Conservation (phyloP, 1,140 invertebrate genomes). For the Nasonia giraulti region DNA sequence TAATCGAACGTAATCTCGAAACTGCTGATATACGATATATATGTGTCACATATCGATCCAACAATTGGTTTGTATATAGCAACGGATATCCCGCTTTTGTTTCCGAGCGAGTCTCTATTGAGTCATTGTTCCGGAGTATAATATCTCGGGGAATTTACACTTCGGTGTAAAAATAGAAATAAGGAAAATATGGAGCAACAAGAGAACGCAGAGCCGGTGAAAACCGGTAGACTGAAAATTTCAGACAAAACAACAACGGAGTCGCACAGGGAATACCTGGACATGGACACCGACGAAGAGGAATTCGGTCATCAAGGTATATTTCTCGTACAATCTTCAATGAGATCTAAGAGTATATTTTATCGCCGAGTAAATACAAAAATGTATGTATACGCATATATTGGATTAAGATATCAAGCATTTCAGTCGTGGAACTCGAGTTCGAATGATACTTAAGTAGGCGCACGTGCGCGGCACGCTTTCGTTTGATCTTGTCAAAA, state of each 20-base stretch:
- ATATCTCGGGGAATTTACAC: not conserved
- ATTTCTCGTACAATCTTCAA: not conserved
- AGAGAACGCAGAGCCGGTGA: slow-evolving; percentile 16
- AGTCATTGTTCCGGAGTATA: not conserved
- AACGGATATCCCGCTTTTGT: not conserved
- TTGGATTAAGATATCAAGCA: too few relatives aligned
- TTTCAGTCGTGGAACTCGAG: too few relatives aligned
- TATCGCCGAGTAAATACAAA: too few relatives aligned
- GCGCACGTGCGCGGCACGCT: too few relatives aligned
- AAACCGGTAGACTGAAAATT: slow-evolving; percentile 53
- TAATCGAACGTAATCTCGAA: too few relatives aligned
- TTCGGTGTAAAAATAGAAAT: not conserved
- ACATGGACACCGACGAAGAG: slow-evolving; percentile 72
- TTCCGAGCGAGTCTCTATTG: not conserved
- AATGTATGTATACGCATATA: too few relatives aligned
- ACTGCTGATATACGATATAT: too few relatives aligned
- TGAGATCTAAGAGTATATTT: too few relatives aligned
- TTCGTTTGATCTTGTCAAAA: too few relatives aligned
- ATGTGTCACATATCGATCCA: slow-evolving; percentile 19
- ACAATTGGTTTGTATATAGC: slow-evolving; percentile 16
- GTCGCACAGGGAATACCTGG: slow-evolving; percentile 67
- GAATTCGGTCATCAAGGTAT: slow-evolving; percentile 68
- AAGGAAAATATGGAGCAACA: slow-evolving; percentile 17
- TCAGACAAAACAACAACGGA: slow-evolving; percentile 60
- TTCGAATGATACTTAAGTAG: too few relatives aligned